Evolutionary conservation across 2,113 vertebrate species (phyloP).

Genomic region (Pitta sordida): DNA sequence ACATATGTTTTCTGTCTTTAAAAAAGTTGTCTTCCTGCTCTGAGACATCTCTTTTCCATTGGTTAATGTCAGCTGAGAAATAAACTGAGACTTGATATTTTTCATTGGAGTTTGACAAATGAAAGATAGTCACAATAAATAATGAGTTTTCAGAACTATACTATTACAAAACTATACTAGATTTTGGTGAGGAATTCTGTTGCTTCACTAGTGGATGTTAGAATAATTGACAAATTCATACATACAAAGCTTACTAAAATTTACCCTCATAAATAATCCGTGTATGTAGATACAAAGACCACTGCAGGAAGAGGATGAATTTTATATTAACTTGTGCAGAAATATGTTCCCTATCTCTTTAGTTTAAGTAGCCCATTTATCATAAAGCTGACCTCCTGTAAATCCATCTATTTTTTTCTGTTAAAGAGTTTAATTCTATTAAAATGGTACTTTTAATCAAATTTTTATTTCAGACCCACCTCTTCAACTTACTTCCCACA

Average conservation of each 20-base stretch:
- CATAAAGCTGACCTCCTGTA: neutral
- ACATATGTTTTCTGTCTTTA: neutral
- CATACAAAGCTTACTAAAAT: neutral
- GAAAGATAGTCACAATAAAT: neutral
- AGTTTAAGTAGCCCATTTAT: neutral
- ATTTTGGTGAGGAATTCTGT: neutral
- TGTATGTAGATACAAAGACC: neutral
- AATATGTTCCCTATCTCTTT: neutral
- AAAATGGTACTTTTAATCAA: constrained; percentile 11
- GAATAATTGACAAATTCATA: neutral
- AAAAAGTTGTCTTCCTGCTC: neutral
- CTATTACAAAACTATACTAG: neutral
- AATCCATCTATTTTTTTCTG: neutral
- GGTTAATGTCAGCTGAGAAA: neutral
- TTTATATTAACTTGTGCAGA: neutral
- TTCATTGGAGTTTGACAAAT: neutral
- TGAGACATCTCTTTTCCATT: neutral
- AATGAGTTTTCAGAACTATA: neutral
- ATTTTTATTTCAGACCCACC: neutral
- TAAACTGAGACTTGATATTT: neutral
- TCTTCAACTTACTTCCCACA: neutral
- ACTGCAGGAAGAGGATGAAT: neutral
- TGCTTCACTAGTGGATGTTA: neutral
- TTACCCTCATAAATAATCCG: neutral
- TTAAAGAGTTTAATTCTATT: constrained; percentile 8